Evolutionary conservation across 2,888 invertebrate genomes (phyloP).

Genomic region (Trichogramma evanescens): DNA sequence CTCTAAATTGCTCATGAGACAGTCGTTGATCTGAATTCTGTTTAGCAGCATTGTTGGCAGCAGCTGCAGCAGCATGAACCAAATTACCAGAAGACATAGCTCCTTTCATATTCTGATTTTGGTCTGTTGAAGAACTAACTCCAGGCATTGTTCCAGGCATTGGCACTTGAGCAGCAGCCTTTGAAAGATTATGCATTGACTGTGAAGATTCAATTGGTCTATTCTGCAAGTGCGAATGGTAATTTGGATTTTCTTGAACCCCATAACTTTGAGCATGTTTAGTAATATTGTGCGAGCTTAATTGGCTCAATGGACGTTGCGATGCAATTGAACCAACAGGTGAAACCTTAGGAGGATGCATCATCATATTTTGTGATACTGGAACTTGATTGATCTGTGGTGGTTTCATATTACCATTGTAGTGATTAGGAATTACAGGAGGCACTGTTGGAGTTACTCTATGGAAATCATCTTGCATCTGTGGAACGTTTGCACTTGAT

Average conservation of each 20-base stretch:
- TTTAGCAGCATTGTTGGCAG: slow-evolving; percentile 45
- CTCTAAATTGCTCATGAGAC: slow-evolving; percentile 94
- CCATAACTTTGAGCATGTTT: slow-evolving; percentile 41
- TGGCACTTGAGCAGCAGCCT: slow-evolving; percentile 30
- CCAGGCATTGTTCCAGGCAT: slow-evolving; percentile 22
- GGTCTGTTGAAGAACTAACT: slow-evolving; percentile 45
- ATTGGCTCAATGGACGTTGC: slow-evolving; percentile 47
- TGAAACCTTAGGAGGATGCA: slow-evolving; percentile 45
- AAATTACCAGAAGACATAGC: slow-evolving; percentile 46
- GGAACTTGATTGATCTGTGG: slow-evolving; percentile 29
- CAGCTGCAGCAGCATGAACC: slow-evolving; percentile 31
- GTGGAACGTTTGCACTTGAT: slow-evolving; percentile 35
- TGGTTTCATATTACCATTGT: slow-evolving; percentile 40
- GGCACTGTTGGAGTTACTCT: slow-evolving; percentile 36
- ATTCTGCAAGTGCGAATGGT: slow-evolving; percentile 38
- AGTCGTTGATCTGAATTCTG: slow-evolving; percentile 76
- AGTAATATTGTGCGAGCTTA: slow-evolving; percentile 43
- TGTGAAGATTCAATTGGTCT: slow-evolving; percentile 45
- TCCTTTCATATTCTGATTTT: slow-evolving; percentile 56
- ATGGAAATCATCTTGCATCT: slow-evolving; percentile 39
- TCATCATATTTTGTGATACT: slow-evolving; percentile 33
- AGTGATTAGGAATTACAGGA: slow-evolving; percentile 31
- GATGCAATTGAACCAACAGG: slow-evolving; percentile 53
- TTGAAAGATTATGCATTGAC: slow-evolving; percentile 45
- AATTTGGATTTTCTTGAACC: slow-evolving; percentile 34